Evolutionary conservation across 1,140 invertebrate genomes (phyloP), one percentile per base, ranked within the genome.

Genomic region (Acromyrmex charruanus): DNA sequence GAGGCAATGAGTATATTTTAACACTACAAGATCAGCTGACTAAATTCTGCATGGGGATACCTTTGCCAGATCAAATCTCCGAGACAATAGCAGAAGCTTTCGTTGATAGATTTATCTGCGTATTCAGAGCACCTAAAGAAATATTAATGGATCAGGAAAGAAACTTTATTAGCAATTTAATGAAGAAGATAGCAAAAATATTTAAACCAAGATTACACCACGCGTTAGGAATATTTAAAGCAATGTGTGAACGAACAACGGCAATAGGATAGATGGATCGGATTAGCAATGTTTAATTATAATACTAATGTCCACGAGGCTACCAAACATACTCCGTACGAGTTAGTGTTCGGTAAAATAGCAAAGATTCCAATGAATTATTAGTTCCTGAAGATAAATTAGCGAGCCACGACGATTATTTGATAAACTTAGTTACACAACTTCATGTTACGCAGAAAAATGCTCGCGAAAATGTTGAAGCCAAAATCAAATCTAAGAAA

Each of bases 261-360:
- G 0, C 31, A 31, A 4, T 69, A n/a, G 66, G 39, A 69, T 49
- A 69, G 66, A 16, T 63, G 4, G 28, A 63, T 63, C 3, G 31
- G 31, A 31, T 31, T 31, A 31, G 31, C 31, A 31, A 3, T 4
- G 0, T 31, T 31, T 31, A 69, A 69, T 69, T 69, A 69, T 14
- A 69, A 69, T 5, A 49, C 66, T 2, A 49, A n/a, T 28, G 66
- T 69, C 0, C 39, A 44, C 10, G 44, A 44, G 44, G 44, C 44
- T 44, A 44, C 7, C 2, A 44, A 44, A 44, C 35, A 68, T 2
- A 69, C 66, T 21, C 35, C 18, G 12, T 68, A 68, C 18, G 35
- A 68, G 21, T 44, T 68, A 49, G n/a, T 68, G 3, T 68, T 68
- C n/a, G 39, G 9, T 0, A 25, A 69, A 69, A 69, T 69, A 49